Conservation (phyloP, 2,888 invertebrate species). For the Listrodromus nycthemerus region DNA sequence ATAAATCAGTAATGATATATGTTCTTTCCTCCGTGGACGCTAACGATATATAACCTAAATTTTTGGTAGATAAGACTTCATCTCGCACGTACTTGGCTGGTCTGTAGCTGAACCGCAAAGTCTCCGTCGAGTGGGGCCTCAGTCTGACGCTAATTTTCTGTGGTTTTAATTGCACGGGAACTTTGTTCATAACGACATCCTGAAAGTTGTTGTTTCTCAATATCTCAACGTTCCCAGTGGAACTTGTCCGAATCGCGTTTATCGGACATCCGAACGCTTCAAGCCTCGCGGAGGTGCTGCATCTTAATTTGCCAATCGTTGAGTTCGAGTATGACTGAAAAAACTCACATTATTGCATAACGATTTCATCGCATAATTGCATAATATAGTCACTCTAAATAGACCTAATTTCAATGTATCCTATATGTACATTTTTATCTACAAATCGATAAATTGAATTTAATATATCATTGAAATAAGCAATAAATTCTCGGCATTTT, state of each 20-base stretch:
- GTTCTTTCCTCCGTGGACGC: no score
- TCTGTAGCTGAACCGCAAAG: slow-evolving; percentile 88
- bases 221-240: slow-evolving; percentile 58
- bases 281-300: slow-evolving; percentile 72
- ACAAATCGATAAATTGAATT: no score
- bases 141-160: slow-evolving; percentile 87
- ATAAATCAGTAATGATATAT: no score
- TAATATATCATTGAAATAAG: no score
- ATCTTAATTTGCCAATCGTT: slow-evolving; percentile 73
- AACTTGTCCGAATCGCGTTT: slow-evolving; percentile 67
- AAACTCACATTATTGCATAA: neutral
- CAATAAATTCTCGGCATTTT: no score
- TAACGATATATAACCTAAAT: no score
- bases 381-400: no score
- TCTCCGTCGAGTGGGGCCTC: slow-evolving; percentile 87
- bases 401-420: no score
- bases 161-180: slow-evolving; percentile 89
- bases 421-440: no score
- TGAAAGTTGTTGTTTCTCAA: slow-evolving; percentile 84
- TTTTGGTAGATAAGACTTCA: neutral
- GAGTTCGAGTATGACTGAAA: slow-evolving; percentile 74
- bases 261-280: slow-evolving; percentile 73
- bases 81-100: slow-evolving; percentile 86
- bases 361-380: no score
- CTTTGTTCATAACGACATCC: slow-evolving; percentile 84